A percentile compares a stretch with the other conserved stretches of the same genome.
Conservation (phyloP, 2,888 invertebrate species). For the Bombyx huttoni region DNA sequence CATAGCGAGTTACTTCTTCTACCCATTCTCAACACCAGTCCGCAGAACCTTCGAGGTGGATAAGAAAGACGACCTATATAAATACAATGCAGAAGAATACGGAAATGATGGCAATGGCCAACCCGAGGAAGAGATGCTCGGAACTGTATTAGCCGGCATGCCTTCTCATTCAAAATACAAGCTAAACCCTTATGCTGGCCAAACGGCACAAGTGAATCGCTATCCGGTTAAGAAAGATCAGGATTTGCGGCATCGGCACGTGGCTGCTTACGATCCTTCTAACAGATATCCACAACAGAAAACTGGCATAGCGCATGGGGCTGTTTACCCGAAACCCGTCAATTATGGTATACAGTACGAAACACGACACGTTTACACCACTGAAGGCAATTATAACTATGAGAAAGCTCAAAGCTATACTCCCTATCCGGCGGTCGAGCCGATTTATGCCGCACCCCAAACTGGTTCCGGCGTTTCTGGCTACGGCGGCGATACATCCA, state of each 20-base stretch:
- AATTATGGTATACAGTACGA: constrained; percentile 55
- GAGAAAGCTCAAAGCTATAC: constrained; percentile 44
- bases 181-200: constrained; percentile 57
- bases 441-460: constrained; percentile 57
- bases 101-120: constrained; percentile 77
- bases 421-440: constrained; percentile 51
- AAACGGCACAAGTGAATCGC: constrained; percentile 48
- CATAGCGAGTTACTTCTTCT: constrained; percentile 82
- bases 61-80: constrained; percentile 75
- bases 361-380: constrained; percentile 52
- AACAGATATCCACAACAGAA: constrained; percentile 63
- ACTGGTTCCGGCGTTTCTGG: constrained; percentile 41
- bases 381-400: constrained; percentile 45
- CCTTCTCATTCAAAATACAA: constrained; percentile 63
- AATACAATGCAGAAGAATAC: constrained; percentile 79
- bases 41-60: constrained; percentile 78
- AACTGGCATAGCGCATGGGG: constrained; percentile 61
- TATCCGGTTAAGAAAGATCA: constrained; percentile 57
- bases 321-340: constrained; percentile 51
- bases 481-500: constrained; percentile 44
- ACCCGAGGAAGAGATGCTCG: constrained; percentile 83
- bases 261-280: constrained; percentile 50
- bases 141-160: constrained; percentile 82
- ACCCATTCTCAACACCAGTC: constrained; percentile 79
- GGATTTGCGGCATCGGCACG: constrained; percentile 59